phyloP scores from a whole-genome alignment of 2,797 vertebrate genomes.

The Poecilia picta region DNA sequence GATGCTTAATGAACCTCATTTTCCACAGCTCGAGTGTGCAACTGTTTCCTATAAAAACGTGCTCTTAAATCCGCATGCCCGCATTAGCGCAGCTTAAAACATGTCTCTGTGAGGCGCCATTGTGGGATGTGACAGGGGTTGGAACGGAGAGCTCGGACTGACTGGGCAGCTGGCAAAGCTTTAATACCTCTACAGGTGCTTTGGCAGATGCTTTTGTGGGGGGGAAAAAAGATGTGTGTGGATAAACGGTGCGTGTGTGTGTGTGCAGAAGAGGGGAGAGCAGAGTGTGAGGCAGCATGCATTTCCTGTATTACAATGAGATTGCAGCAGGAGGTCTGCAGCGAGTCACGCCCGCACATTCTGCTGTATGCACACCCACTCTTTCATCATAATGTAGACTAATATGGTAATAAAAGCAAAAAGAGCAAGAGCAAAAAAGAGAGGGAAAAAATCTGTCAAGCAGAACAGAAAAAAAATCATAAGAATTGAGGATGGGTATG shows the following conservation, averaged over 20 bases:
- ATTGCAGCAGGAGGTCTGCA: conserved; percentile 65
- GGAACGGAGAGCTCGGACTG: conserved; percentile 37
- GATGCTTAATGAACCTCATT: conserved; percentile 50
- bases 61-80: conserved; percentile 9
- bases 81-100: conserved; percentile 36
- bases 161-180: conserved; percentile 53
- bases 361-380: conserved; percentile 32
- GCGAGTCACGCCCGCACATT: conserved; percentile 37
- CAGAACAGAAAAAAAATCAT: conserved; percentile 24
- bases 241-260: not conserved
- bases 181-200: conserved; percentile 68
- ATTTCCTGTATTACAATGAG: conserved; percentile 68
- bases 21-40: conserved; percentile 41
- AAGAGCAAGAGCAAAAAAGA: conserved; percentile 9
- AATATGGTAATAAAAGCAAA: conserved; percentile 61
- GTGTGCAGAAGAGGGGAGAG: conserved; percentile 15
- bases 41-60: conserved; percentile 35
- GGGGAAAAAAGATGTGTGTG: conserved; percentile 10
- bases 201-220: conserved; percentile 46
- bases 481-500: conserved; percentile 41
- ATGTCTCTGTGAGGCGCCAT: conserved; percentile 18
- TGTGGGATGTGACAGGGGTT: conserved; percentile 46
- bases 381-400: conserved; percentile 66
- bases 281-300: conserved; percentile 62
- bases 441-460: conserved; percentile 43